Conservation (phyloP, 2,113 vertebrate species). For the Chlorodrepanis virens region DNA sequence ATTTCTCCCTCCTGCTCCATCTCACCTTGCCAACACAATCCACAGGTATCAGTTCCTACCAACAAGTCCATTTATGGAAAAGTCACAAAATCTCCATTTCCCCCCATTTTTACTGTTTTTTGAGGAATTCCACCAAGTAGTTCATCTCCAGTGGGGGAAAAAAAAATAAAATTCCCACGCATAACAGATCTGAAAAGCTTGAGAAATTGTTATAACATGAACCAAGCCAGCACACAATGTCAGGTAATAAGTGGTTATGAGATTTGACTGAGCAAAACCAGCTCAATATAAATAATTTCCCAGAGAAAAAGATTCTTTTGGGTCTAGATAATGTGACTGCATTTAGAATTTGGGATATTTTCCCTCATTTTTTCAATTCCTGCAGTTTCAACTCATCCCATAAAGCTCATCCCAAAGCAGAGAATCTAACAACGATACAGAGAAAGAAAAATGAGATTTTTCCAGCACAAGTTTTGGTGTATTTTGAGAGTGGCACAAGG, state of each 20-base stretch:
- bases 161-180: not conserved
- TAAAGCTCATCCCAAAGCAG: not conserved
- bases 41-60: rapidly evolving
- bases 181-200: not conserved
- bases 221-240: rapidly evolving
- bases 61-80: rapidly evolving
- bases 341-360: not conserved
- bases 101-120: not conserved
- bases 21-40: not conserved
- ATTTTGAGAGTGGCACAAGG: not conserved
- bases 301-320: not conserved
- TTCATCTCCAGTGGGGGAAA: rapidly evolving
- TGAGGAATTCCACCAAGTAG: not conserved
- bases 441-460: not conserved
- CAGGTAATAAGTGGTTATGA: not conserved
- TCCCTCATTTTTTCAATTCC: not conserved
- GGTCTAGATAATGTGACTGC: too few relatives aligned
- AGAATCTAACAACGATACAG: rapidly evolving
- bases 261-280: not conserved
- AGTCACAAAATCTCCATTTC: not conserved
- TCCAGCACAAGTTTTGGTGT: not conserved
- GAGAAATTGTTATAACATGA: rapidly evolving
- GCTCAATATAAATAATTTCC: not conserved
- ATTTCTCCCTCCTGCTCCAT: not conserved
- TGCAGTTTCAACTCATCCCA: not conserved